phyloP scores from a whole-genome alignment of 2,888 invertebrate genomes.

The Clivina fossor region DNA sequence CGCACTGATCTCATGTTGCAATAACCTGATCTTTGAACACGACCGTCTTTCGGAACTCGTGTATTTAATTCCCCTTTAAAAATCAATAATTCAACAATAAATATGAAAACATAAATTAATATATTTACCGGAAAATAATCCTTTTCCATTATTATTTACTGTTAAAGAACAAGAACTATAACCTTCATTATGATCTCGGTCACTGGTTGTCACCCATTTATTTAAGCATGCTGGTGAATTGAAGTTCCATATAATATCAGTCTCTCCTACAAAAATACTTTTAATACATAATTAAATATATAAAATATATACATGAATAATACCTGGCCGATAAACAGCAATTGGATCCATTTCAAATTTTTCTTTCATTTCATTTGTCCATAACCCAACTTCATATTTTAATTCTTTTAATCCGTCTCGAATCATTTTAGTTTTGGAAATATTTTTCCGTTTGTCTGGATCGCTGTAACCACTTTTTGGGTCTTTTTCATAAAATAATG shows the following conservation, averaged over 20 bases:
- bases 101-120: background rate
- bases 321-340: slow-evolving; percentile 57
- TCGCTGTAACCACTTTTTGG: slow-evolving; percentile 63
- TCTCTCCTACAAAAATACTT: slow-evolving; percentile 60
- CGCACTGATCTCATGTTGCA: slow-evolving; percentile 74
- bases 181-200: slow-evolving; percentile 81
- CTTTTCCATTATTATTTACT: slow-evolving; percentile 69
- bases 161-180: slow-evolving; percentile 68
- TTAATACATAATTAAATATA: slow-evolving; percentile 17
- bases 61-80: slow-evolving; percentile 60
- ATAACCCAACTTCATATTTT: slow-evolving; percentile 66
- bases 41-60: slow-evolving; percentile 78
- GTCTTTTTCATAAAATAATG: slow-evolving; percentile 59
- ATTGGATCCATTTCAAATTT: slow-evolving; percentile 64
- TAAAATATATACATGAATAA: too few species aligned
- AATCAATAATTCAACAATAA: background rate
- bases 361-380: slow-evolving; percentile 68
- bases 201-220: slow-evolving; percentile 73
- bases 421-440: slow-evolving; percentile 59
- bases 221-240: slow-evolving; percentile 61
- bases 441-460: slow-evolving; percentile 48
- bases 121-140: slow-evolving; percentile 63
- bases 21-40: slow-evolving; percentile 75
- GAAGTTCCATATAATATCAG: slow-evolving; percentile 75
- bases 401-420: slow-evolving; percentile 67